Evolutionary conservation across 2,888 invertebrate species (phyloP), one percentile per base, ranked within the genome.

Genomic region (Drosophila borborema): DNA sequence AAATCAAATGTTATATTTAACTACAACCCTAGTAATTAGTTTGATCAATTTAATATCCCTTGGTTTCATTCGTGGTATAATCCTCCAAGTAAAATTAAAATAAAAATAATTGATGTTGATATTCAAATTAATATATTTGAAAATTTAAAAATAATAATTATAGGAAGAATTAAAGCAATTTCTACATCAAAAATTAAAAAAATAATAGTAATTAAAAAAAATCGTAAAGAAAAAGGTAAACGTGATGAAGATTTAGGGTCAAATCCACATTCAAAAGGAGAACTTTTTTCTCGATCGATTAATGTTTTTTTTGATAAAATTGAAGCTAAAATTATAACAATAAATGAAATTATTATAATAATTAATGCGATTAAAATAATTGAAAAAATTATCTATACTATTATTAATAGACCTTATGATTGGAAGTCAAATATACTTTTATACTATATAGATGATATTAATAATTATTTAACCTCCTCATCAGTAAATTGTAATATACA

Each of bases 381-480:
- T 90, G 92, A 90, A 85, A 93, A 91, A 89, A 94, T 95, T 95
- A 95, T 94, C 94, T 94, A 94, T 94, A 95, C 94, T 95, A 94
- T 93, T 84, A 65, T 81, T 94, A 43, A 43, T 43, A 95, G 94
- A 94, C 94, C 92, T 94, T 94, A 95, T 95, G 94, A 95, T 95
- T 95, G 95, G 95, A 95, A 95, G 93, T 95, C 94, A 95, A 94
- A 94, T 94, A 95, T 95, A 95, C 94, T 95, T 83, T 94, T 95
- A 95, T 95, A 95, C 94, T 95, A 95, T 94, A 95, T 94, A 95
- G 94, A 94, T 94, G 94, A 94, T 94, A 68, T 5, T 62, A n/a
- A 71, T 63, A 12, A 43, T 8, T 41, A 7, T 73, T 10, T 94
- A 95, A 86, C 94, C 94, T 84, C 95, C 95, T 94, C 95, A 96